Evolutionary conservation across 2,797 vertebrate species (phyloP).

Genomic region (Esox masquinongy): DNA sequence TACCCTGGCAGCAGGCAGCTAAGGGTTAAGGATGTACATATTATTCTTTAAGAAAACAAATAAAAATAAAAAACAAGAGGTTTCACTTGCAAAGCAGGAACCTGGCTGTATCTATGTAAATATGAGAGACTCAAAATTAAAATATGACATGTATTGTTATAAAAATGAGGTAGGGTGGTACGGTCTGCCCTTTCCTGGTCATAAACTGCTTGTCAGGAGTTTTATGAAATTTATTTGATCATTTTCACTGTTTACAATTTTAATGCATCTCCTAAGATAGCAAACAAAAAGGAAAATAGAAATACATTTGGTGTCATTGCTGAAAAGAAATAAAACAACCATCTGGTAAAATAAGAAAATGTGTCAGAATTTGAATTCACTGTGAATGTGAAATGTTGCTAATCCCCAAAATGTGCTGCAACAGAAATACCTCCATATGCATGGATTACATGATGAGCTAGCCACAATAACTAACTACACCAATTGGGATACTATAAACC

Average conservation of each 20-base stretch:
- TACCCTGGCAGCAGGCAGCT: conserved; percentile 82
- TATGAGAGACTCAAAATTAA: conserved; percentile 77
- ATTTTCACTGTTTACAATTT: conserved; percentile 85
- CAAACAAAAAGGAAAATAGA: conserved; percentile 71
- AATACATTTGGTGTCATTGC: conserved; percentile 79
- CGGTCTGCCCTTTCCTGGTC: conserved; percentile 62
- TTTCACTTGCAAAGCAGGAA: conserved; percentile 66
- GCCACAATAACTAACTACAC: too few species aligned
- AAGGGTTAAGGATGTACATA: conserved; percentile 81
- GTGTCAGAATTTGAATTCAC: conserved; percentile 23
- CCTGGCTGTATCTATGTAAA: conserved; percentile 78
- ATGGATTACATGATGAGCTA: too few species aligned
- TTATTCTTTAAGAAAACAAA: conserved; percentile 79
- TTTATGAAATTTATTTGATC: conserved; percentile 78
- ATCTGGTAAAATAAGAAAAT: conserved; percentile 63
- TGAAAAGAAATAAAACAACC: conserved; percentile 80
- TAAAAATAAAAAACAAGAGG: conserved; percentile 69
- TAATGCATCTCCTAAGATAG: conserved; percentile 83
- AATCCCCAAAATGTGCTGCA: neutral
- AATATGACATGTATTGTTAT: conserved; percentile 73
- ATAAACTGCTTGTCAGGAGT: conserved; percentile 78
- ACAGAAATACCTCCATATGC: too few species aligned
- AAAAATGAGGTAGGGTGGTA: conserved; percentile 45
- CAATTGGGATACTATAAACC: too few species aligned
- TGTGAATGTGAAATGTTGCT: neutral